A percentile compares a stretch with the other conserved stretches of the same genome.
These are phyloP conservation scores for Sebastes alutus DNA, from an alignment of 2,797 vertebrate genomes.

Conservation along the genomic window DNA sequence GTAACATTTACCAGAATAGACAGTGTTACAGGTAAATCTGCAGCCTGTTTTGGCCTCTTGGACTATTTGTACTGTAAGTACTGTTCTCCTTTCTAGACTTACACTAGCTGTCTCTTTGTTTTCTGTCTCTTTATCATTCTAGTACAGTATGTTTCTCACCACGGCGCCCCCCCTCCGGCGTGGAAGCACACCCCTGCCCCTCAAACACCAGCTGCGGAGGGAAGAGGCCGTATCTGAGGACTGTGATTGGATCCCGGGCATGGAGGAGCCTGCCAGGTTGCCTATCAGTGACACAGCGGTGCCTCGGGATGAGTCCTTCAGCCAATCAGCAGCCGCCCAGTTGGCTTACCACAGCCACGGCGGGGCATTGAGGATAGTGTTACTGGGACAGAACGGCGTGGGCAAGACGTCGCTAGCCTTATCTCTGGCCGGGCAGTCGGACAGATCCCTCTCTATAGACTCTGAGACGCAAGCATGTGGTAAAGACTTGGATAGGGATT, in stretches of 20 bases:
- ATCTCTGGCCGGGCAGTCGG: slow-evolving; percentile 86
- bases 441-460: slow-evolving; percentile 85
- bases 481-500: slow-evolving; percentile 62
- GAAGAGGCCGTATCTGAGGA: slow-evolving; percentile 87
- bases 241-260: slow-evolving; percentile 83
- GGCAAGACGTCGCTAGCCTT: slow-evolving; percentile 91
- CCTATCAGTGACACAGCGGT: slow-evolving; percentile 74
- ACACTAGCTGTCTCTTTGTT: neutral
- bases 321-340: slow-evolving; percentile 61
- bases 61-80: neutral
- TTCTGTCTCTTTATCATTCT: slow-evolving; percentile 41
- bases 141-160: slow-evolving; percentile 85
- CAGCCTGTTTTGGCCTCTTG: slow-evolving; percentile 1
- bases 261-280: slow-evolving; percentile 73
- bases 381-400: slow-evolving; percentile 91
- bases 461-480: slow-evolving; percentile 83
- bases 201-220: slow-evolving; percentile 89
- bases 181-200: slow-evolving; percentile 90
- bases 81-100: neutral
- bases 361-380: slow-evolving; percentile 82
- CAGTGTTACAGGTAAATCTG: slow-evolving; percentile 34
- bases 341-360: slow-evolving; percentile 71
- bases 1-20: slow-evolving; percentile 44
- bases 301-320: slow-evolving; percentile 80
- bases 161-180: slow-evolving; percentile 84